These are phyloP conservation scores for Carlito syrichta DNA, from an alignment of 2,113 vertebrate genomes.

Conservation along the genomic window DNA sequence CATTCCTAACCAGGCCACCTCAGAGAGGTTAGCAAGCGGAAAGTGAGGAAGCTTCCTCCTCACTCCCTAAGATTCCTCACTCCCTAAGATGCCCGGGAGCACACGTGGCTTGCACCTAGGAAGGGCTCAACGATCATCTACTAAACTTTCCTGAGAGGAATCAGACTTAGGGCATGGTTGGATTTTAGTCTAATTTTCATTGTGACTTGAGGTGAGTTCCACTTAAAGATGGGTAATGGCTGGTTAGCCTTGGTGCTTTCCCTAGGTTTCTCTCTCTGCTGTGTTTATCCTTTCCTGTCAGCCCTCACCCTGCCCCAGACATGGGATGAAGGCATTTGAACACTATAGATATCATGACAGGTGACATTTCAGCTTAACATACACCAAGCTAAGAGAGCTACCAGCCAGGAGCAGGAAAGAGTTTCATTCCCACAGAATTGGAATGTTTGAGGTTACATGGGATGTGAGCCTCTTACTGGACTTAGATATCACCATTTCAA, in stretches of 20 bases:
- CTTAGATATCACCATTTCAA: background rate
- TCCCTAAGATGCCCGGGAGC: background rate
- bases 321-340: background rate
- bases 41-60: background rate
- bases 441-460: background rate
- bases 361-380: background rate
- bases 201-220: no score
- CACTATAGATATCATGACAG: background rate
- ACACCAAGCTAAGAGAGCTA: background rate
- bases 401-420: background rate
- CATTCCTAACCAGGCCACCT: background rate
- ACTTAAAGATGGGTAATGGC: background rate
- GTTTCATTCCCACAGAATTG: background rate
- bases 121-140: background rate
- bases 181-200: no score
- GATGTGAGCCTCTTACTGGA: background rate
- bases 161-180: background rate
- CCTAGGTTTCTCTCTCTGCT: background rate
- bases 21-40: background rate
- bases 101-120: background rate
- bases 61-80: background rate
- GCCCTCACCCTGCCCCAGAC: rapidly evolving
- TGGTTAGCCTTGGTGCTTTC: background rate
- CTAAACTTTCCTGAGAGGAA: background rate
- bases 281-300: background rate